phyloP scores from a whole-genome alignment of 1,140 invertebrate genomes.

The Drosophila sp. region DNA sequence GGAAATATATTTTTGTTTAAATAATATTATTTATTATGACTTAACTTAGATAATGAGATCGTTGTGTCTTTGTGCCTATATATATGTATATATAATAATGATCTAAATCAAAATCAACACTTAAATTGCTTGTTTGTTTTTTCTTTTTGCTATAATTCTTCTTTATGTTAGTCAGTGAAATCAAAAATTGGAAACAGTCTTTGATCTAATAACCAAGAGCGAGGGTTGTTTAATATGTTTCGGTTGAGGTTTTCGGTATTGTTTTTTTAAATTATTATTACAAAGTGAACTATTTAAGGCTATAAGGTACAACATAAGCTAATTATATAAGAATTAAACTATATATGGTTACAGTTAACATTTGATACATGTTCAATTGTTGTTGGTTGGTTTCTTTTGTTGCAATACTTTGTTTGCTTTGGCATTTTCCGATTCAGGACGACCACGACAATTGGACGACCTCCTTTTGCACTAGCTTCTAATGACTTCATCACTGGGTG shows the following conservation, averaged over 20 bases:
- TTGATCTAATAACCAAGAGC: constrained; percentile 56
- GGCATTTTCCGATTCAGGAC: background rate
- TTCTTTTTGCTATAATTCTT: constrained; percentile 22
- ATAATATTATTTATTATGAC: constrained; percentile 3
- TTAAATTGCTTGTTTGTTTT: constrained; percentile 33
- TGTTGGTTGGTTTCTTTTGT: constrained; percentile 21
- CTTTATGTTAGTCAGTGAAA: constrained; percentile 46
- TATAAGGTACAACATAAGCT: constrained; percentile 60
- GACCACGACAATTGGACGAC: background rate
- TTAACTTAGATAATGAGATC: constrained; percentile 61
- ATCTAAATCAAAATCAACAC: constrained; percentile 41
- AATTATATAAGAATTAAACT: constrained; percentile 15
- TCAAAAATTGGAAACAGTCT: constrained; percentile 61
- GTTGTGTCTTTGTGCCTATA: constrained; percentile 61
- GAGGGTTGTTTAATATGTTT: constrained; percentile 20
- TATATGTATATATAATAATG: constrained; percentile 18
- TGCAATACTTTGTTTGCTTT: constrained; percentile 39
- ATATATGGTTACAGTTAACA: constrained; percentile 15
- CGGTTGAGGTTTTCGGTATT: constrained; percentile 16
- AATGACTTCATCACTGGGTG: constrained; percentile 17
- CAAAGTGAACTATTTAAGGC: constrained; percentile 54
- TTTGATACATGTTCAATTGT: constrained; percentile 10
- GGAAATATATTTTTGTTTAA: constrained; percentile 39
- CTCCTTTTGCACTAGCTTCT: constrained; percentile 24
- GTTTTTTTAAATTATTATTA: constrained; percentile 31